Percentiles rank a stretch among this genome's conserved stretches.
Evolutionary conservation across 2,113 vertebrate genomes (phyloP).

Genomic region (Myotis davidii): DNA sequence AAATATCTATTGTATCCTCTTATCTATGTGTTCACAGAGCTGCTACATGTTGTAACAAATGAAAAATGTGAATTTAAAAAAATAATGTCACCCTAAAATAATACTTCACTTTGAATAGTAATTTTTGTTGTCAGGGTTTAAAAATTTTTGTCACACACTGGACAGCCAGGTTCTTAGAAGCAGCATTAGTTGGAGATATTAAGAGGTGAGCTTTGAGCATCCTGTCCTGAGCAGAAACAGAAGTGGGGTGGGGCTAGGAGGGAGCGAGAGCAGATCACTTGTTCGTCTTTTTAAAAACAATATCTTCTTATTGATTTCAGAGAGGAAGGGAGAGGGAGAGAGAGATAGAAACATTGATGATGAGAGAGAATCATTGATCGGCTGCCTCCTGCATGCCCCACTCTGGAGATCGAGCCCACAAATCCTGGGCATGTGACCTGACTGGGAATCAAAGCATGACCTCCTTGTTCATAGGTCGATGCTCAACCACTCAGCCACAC

Average conservation of each 20-base stretch:
- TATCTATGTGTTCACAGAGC: slow-evolving; percentile 80
- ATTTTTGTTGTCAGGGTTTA: slow-evolving; percentile 75
- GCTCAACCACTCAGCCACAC: no score
- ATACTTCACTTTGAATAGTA: slow-evolving; percentile 78
- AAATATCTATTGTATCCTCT: slow-evolving; percentile 82
- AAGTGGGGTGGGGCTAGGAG: background rate
- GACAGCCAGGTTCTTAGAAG: slow-evolving; percentile 51
- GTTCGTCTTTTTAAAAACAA: background rate
- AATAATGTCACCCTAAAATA: slow-evolving; percentile 79
- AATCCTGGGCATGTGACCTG: no score
- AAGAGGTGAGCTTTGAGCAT: slow-evolving; percentile 35
- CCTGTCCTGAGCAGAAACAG: background rate
- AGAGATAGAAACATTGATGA: no score
- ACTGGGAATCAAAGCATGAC: no score
- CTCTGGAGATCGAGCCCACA: no score
- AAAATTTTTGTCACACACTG: slow-evolving; percentile 51
- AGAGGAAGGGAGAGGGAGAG: no score
- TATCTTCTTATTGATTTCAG: no score
- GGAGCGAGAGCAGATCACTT: background rate
- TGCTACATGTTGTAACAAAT: slow-evolving; percentile 76
- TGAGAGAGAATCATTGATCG: no score
- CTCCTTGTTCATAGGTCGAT: no score
- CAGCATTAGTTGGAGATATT: slow-evolving; percentile 41
- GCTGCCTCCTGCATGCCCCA: no score
- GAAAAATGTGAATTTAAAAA: slow-evolving; percentile 79